A percentile compares a stretch with the other conserved stretches of the same genome.
Conservation (phyloP, 2,113 vertebrate genomes). For the Thamnophis sirtalis region DNA sequence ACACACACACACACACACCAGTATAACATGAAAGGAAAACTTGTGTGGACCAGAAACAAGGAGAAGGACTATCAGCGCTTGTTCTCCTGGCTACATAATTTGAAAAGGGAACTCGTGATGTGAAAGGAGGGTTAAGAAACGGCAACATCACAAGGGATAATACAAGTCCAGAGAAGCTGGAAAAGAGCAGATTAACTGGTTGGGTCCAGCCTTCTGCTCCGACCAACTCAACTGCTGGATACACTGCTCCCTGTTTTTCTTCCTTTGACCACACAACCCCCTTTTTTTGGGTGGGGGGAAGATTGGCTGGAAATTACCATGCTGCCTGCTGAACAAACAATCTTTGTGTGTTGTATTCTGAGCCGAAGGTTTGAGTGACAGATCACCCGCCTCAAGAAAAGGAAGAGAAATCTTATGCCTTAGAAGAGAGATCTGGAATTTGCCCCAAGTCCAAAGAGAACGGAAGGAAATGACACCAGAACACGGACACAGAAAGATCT, state of each 20-base stretch:
- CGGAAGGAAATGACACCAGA: too few species aligned
- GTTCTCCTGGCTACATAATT: background rate
- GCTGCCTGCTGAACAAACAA: background rate
- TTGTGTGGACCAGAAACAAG: background rate
- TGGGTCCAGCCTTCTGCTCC: background rate
- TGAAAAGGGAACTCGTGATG: background rate
- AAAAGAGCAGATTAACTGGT: background rate
- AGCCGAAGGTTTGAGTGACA: background rate
- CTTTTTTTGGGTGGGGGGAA: background rate
- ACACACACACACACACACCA: too few species aligned
- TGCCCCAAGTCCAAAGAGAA: background rate
- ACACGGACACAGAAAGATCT: background rate
- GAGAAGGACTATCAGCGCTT: background rate
- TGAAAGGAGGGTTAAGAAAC: background rate
- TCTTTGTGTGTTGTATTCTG: background rate
- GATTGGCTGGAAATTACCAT: background rate
- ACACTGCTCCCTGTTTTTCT: background rate
- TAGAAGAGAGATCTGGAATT: background rate
- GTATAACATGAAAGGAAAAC: background rate
- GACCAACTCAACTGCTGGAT: background rate
- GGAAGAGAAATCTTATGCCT: fast-evolving
- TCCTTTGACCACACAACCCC: background rate
- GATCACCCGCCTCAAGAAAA: background rate
- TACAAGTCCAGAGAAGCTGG: background rate
- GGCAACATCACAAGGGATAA: background rate